Conservation (phyloP, 1,140 invertebrate genomes). For the Elysia chlorotica region DNA sequence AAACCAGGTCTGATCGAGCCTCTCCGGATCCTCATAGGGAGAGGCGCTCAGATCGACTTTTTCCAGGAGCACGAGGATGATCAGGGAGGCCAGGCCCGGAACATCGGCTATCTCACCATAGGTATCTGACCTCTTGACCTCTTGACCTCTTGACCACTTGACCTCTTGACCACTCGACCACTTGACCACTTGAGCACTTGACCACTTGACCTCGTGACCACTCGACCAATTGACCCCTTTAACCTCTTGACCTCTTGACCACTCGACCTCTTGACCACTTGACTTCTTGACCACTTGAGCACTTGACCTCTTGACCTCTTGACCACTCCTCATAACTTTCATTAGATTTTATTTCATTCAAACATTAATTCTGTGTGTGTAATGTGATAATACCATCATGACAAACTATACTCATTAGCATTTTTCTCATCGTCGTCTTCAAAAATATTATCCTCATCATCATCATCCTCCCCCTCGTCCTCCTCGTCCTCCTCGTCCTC, state of each 20-base stretch:
- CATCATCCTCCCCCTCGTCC: too few relatives aligned
- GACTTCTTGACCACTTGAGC: not conserved
- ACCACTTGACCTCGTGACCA: not conserved
- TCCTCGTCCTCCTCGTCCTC: too few relatives aligned
- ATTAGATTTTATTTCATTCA: too few relatives aligned
- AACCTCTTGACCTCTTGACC: not conserved
- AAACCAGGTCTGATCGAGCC: constrained; percentile 49
- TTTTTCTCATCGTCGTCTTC: too few relatives aligned
- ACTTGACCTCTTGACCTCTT: not conserved
- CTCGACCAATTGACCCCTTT: not conserved
- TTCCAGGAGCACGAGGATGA: constrained; percentile 41
- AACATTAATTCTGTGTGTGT: too few relatives aligned
- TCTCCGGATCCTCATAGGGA: constrained; percentile 73
- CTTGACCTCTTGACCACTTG: not conserved
- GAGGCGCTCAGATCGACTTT: constrained; percentile 81
- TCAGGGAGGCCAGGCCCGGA: constrained; percentile 31
- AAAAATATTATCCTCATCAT: too few relatives aligned
- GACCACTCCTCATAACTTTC: too few relatives aligned
- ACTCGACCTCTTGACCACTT: not conserved
- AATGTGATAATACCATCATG: too few relatives aligned
- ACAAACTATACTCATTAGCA: too few relatives aligned
- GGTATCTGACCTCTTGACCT: not conserved
- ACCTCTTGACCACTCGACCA: not conserved
- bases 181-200: not conserved
- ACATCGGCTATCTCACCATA: constrained; percentile 49